Conservation (phyloP, 2,113 vertebrate genomes). For the Rynchops niger region DNA sequence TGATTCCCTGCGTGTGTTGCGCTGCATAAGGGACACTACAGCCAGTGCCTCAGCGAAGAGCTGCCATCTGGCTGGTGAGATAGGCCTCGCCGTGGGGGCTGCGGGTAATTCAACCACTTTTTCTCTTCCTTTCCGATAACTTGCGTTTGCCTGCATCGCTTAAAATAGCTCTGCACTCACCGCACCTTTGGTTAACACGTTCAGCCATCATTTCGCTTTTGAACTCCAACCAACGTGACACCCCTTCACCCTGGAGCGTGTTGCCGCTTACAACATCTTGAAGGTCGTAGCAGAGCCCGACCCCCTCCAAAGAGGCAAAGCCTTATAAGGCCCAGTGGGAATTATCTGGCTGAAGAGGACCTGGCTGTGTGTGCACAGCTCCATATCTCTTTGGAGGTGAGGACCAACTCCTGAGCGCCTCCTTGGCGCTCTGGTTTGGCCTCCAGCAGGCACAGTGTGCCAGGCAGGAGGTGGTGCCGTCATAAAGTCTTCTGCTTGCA, state of each 20-base stretch:
- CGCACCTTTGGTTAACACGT: fast-evolving
- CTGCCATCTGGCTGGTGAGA: background rate
- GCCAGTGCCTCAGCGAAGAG: background rate
- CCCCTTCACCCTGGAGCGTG: background rate
- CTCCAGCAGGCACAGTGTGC: background rate
- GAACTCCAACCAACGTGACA: background rate
- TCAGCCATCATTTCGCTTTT: background rate
- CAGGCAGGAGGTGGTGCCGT: fast-evolving
- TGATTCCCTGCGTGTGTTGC: background rate
- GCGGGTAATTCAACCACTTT: background rate
- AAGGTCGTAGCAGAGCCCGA: background rate
- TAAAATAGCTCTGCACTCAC: background rate
- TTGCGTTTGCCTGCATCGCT: background rate
- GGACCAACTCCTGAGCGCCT: background rate
- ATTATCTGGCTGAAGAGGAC: background rate
- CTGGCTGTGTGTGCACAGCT: background rate
- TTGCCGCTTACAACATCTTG: background rate
- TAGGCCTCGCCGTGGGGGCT: background rate
- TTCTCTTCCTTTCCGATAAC: background rate
- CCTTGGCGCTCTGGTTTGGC: background rate
- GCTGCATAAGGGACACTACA: background rate
- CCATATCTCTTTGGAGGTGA: fast-evolving
- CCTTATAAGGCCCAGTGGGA: fast-evolving
- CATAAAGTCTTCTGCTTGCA: background rate
- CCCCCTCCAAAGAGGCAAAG: background rate